These are phyloP conservation scores for Parnassius orleans DNA, from an alignment of 2,888 invertebrate species.

Conservation along the genomic window DNA sequence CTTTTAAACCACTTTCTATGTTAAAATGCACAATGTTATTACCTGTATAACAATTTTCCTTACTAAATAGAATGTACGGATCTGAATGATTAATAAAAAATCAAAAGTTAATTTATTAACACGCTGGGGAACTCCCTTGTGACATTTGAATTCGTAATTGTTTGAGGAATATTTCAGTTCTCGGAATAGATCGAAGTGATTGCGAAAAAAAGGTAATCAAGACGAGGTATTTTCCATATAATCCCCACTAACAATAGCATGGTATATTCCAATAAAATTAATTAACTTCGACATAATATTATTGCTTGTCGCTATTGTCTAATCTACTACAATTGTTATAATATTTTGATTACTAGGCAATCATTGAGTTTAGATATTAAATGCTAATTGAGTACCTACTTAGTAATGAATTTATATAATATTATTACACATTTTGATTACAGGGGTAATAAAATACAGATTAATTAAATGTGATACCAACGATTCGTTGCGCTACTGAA, in stretches of 20 bases:
- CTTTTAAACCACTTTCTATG: too few species aligned
- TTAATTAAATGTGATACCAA: too few species aligned
- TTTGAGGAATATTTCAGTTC: conserved; percentile 19
- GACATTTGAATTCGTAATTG: conserved; percentile 8
- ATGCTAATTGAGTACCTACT: neutral
- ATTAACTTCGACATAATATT: conserved; percentile 6
- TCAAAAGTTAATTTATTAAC: neutral
- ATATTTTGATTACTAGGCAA: neutral
- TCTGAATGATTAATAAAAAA: too few species aligned
- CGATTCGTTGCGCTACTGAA: too few species aligned
- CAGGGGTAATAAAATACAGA: neutral
- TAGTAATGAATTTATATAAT: neutral
- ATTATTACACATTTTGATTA: neutral
- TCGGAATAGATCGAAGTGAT: conserved; percentile 13
- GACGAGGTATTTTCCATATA: conserved; percentile 13
- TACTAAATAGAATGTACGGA: too few species aligned
- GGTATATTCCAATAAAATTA: conserved; percentile 11
- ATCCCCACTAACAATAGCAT: neutral
- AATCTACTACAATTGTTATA: neutral
- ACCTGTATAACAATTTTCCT: too few species aligned
- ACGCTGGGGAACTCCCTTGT: conserved; percentile 13
- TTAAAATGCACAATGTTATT: too few species aligned
- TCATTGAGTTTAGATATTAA: neutral
- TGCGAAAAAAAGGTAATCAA: conserved; percentile 15
- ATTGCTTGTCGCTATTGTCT: neutral